Conservation (phyloP, 2,113 vertebrate genomes). For the Saguinus midas region DNA sequence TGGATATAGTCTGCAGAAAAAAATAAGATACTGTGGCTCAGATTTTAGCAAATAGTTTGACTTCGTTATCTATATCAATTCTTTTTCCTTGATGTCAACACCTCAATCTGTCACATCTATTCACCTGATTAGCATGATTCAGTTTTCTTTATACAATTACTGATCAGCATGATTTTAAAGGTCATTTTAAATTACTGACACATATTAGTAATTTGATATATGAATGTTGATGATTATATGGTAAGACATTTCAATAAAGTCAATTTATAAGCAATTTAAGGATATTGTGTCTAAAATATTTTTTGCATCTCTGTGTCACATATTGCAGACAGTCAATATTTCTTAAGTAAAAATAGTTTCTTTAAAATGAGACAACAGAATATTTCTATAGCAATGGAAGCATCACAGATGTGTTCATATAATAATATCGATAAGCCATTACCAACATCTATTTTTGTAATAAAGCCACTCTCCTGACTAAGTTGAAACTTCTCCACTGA, state of each 20-base stretch:
- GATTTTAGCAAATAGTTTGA: neutral
- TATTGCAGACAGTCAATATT: neutral
- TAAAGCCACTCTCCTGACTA: neutral
- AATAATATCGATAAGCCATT: neutral
- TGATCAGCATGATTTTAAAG: neutral
- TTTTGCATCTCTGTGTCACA: neutral
- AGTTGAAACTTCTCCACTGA: neutral
- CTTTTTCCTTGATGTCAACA: neutral
- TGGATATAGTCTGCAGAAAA: neutral
- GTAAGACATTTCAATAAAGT: neutral
- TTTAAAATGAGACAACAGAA: neutral
- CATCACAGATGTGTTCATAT: neutral
- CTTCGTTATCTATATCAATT: neutral
- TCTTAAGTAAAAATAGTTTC: neutral
- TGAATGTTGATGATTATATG: neutral
- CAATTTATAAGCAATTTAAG: neutral
- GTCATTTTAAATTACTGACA: constrained; percentile 7
- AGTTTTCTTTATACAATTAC: neutral
- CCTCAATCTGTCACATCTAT: neutral
- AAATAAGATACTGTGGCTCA: neutral
- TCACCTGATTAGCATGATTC: neutral
- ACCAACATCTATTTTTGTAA: neutral
- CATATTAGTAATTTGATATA: neutral
- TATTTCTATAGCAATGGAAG: neutral
- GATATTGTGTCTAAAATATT: neutral